phyloP scores from a whole-genome alignment of 2,888 invertebrate genomes.

The Ashinkailepas kermadecensis region DNA sequence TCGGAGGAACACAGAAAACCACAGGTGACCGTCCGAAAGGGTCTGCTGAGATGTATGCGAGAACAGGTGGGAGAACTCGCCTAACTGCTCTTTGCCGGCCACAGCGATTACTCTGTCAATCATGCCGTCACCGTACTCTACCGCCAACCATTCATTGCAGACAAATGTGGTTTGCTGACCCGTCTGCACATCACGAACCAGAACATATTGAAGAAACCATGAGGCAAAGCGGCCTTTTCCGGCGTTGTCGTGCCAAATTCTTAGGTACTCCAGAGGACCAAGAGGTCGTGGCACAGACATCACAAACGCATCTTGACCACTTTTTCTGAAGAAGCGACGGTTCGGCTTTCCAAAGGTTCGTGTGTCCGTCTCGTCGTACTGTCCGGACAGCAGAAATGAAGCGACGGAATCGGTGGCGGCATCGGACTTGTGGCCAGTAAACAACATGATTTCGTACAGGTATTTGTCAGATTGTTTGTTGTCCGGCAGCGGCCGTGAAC shows the following conservation, averaged over 20 bases:
- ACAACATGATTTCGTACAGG: constrained; percentile 31
- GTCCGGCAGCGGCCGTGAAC: constrained; percentile 36
- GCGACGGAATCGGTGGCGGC: constrained; percentile 32
- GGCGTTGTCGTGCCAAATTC: constrained; percentile 49
- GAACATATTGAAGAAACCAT: constrained; percentile 44
- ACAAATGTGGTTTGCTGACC: constrained; percentile 42
- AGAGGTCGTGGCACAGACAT: constrained; percentile 40
- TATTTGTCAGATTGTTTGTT: constrained; percentile 38
- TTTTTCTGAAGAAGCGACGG: constrained; percentile 28
- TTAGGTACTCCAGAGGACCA: constrained; percentile 43
- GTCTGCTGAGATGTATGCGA: constrained; percentile 38
- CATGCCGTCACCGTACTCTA: constrained; percentile 46
- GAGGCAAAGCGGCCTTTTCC: constrained; percentile 41
- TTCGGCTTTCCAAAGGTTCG: constrained; percentile 34
- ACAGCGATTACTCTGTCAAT: constrained; percentile 47
- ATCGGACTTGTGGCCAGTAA: constrained; percentile 31
- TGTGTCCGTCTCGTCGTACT: constrained; percentile 38
- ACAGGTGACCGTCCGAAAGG: constrained; percentile 47
- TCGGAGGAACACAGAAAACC: constrained; percentile 48
- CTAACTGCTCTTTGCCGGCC: constrained; percentile 44
- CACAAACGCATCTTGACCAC: constrained; percentile 31
- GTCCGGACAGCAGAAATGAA: constrained; percentile 38
- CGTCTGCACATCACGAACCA: constrained; percentile 44
- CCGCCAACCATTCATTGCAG: constrained; percentile 44
- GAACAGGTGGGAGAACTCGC: constrained; percentile 45